These are phyloP conservation scores for Butastur rufipennis DNA, from an alignment of 2,113 vertebrate genomes.

Conservation along the genomic window DNA sequence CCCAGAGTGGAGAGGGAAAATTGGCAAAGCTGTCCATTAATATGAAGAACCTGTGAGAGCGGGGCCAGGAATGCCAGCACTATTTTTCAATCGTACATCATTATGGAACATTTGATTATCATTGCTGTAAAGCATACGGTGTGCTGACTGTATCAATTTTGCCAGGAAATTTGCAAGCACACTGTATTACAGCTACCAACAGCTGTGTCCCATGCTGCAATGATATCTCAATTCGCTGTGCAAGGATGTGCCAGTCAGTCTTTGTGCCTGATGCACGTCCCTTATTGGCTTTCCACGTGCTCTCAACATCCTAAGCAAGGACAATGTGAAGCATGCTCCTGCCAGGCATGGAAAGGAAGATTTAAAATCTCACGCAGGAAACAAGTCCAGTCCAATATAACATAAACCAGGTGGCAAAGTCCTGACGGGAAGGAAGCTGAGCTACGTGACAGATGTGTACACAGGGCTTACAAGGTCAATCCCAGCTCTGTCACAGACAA, in stretches of 20 bases:
- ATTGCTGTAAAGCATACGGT: conserved; percentile 8
- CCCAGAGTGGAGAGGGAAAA: neutral
- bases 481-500: neutral
- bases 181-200: neutral
- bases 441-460: neutral
- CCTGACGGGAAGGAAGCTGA: neutral
- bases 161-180: neutral
- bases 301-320: neutral
- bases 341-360: neutral
- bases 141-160: conserved; percentile 25
- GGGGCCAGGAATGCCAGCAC: neutral
- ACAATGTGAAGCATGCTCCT: neutral
- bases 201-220: neutral
- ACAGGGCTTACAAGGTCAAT: neutral
- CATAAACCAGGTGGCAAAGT: neutral
- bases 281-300: neutral
- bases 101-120: conserved; percentile 23
- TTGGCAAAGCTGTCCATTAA: conserved; percentile 44
- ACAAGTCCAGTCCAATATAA: neutral
- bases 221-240: neutral
- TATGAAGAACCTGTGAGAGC: neutral
- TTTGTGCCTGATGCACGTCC: neutral
- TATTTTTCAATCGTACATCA: conserved; percentile 30
- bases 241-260: neutral
- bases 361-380: neutral